phyloP scores from a whole-genome alignment of 2,113 vertebrate species.

The Caranx melampygus region DNA sequence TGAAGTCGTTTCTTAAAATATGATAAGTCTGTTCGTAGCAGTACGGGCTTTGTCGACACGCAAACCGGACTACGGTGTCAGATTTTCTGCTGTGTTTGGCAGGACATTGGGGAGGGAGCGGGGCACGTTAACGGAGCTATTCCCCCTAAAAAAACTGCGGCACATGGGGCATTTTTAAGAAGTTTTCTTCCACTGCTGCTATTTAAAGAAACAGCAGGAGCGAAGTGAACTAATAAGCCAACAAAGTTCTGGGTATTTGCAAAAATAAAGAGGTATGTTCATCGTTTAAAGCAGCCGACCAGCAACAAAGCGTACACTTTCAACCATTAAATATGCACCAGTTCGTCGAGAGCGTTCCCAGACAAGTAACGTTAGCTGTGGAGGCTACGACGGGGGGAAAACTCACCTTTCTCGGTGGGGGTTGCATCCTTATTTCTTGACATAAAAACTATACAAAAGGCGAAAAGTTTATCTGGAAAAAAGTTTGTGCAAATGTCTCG shows the following conservation, averaged over 20 bases:
- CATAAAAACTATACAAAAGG: slow-evolving; percentile 68
- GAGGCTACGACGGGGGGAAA: slow-evolving; percentile 59
- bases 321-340: slow-evolving; percentile 75
- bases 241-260: background rate
- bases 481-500: slow-evolving; percentile 36
- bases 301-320: slow-evolving; percentile 70
- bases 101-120: slow-evolving; percentile 32
- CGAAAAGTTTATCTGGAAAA: slow-evolving; percentile 51
- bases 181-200: slow-evolving; percentile 11
- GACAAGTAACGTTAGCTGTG: slow-evolving; percentile 65
- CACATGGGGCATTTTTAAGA: slow-evolving; percentile 48
- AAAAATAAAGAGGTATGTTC: background rate
- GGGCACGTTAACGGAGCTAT: slow-evolving; percentile 37
- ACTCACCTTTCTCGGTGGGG: slow-evolving; percentile 94
- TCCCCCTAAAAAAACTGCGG: slow-evolving; percentile 39
- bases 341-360: slow-evolving; percentile 56
- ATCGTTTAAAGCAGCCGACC: slow-evolving; percentile 12
- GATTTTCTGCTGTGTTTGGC: background rate
- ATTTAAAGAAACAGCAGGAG: background rate
- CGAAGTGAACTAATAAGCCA: background rate
- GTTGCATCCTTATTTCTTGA: slow-evolving; percentile 89
- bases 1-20: background rate
- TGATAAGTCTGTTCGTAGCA: background rate
- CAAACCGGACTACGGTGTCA: background rate
- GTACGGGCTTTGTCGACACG: background rate